Evolutionary conservation across 2,888 invertebrate genomes (phyloP), one percentile per base, ranked within the genome.

Genomic region (Carterocephalus palaemon): DNA sequence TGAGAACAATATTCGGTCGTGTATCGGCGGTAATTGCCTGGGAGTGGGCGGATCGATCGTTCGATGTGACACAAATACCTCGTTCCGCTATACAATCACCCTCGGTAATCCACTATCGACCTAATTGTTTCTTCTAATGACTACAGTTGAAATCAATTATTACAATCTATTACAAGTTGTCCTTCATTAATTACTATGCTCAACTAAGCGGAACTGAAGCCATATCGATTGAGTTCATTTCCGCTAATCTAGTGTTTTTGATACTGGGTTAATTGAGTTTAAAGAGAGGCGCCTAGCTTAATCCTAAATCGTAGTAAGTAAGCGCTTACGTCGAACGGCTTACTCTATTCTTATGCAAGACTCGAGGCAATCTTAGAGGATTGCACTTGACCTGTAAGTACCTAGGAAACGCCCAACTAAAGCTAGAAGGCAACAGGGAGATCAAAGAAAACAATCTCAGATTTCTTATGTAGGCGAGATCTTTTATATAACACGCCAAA

Each of bases 121-220:
- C 74, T 79, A 83, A 83, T 83, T 80, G 79, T 75, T 82, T 75
- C 75, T 74, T 75, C 73, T 75, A 75, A 76, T 75, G 71, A 75
- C 73, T 66, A 70, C 69, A 69, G 67, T 65, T 64, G 55, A 65
- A 66, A 72, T 67, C 70, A 74, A 75, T 75, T 77, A 71, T 62
- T 63, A 62, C 65, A 62, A 69, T 63, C 63, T 60, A 69, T 70
- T 70, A 65, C 60, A 51, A 59, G 49, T 56, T 61, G 60, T 59
- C 59, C 58, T 60, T 67, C 58, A 59, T 65, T 61, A 59, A 61
- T 67, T 63, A 57, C 57, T 56, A 52, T 54, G 53, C 34, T 52
- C 49, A 53, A 59, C 60, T 58, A 47, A 19, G 46, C 46, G 36
- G 40, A 45, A 50, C 49, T 43, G 33, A 24, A 36, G 22, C 37